A percentile compares a stretch with the other conserved stretches of the same genome.
phyloP scores from a whole-genome alignment of 1,140 invertebrate genomes.

The Araneus ventricosus region DNA sequence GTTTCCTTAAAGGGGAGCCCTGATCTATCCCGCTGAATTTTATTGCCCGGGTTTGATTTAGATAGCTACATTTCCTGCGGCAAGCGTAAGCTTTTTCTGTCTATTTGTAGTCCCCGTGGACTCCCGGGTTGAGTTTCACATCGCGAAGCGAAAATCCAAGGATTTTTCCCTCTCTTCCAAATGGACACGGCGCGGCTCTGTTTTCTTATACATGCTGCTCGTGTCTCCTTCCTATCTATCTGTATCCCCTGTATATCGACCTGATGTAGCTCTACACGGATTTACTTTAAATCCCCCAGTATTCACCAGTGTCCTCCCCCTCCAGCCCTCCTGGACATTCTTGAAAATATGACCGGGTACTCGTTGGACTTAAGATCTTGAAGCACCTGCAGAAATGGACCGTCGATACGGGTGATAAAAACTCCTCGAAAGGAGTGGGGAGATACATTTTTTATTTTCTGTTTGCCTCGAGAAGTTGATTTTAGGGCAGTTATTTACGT shows the following conservation, averaged over 20 bases:
- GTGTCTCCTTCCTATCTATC: constrained; percentile 50
- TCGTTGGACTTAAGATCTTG: constrained; percentile 12
- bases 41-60: constrained; percentile 58
- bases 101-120: constrained; percentile 41
- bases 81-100: constrained; percentile 11
- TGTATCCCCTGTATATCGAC: constrained; percentile 41
- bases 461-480: constrained; percentile 46
- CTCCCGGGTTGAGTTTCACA: constrained; percentile 35
- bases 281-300: constrained; percentile 34
- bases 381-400: constrained; percentile 41
- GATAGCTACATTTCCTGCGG: constrained; percentile 49
- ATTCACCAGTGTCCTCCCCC: not conserved
- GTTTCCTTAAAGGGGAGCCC: constrained; percentile 12
- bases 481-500: constrained; percentile 63
- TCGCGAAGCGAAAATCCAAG: constrained; percentile 56
- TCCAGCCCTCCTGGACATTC: constrained; percentile 17
- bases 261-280: constrained; percentile 8
- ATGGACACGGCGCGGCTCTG: constrained; percentile 50
- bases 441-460: constrained; percentile 21
- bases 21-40: constrained; percentile 34
- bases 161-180: constrained; percentile 44
- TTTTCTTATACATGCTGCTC: constrained; percentile 67
- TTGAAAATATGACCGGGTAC: constrained; percentile 56
- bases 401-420: constrained; percentile 44
- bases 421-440: not conserved